Base-by-base conservation (phyloP, 1,140 invertebrate genomes). In the Drosophila ficusphila region DNA sequence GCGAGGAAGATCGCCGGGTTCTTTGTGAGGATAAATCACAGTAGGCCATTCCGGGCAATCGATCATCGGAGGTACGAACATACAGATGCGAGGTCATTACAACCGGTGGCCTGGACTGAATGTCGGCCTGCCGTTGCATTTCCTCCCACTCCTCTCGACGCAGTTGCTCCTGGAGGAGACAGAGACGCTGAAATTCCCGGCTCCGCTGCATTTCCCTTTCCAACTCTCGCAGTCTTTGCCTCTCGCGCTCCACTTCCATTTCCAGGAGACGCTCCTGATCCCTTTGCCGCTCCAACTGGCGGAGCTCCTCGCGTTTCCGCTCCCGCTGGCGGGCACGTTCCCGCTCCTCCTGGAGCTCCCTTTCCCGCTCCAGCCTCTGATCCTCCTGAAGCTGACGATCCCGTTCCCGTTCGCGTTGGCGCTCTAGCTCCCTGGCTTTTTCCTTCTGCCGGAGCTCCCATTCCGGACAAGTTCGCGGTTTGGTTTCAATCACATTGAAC, bases 31-130 rank as follows among this genome's bases (percentile, higher is more conserved):
- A 12, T 0, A 27, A 25, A 1, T 75, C 49, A 42, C 52, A 36
- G 14, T 54, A 90, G 2, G 77, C 62, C 29, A 75, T 90, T 8
- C 81, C 69, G 2, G 86, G 86, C 46, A 90, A 54, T 2, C 86
- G 86, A 5, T 82, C 86, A 3, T 46, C 51, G 0, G 77, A 76
- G 8, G 54, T 11, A 1, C 7, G 52, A 0, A 52, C 27, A 1
- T 46, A 48, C 8, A 86, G 34, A 11, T 88, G 73, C 0, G 77
- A 81, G 5, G 51, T 67, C 65, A 75, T 68, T 0, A 34, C 27
- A 3, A 82, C 53, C 0, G 67, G 29, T 5, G 52, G 19, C 4
- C 49, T 19, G 1, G 11, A n/a, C n/a, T n/a, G 38, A 6, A 39
- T 33, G n/a, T 49, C 31, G 1, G 62, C 14, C 23, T 53, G 33